phyloP scores from a whole-genome alignment of 2,888 invertebrate genomes.

The Cerceris ruficornis region DNA sequence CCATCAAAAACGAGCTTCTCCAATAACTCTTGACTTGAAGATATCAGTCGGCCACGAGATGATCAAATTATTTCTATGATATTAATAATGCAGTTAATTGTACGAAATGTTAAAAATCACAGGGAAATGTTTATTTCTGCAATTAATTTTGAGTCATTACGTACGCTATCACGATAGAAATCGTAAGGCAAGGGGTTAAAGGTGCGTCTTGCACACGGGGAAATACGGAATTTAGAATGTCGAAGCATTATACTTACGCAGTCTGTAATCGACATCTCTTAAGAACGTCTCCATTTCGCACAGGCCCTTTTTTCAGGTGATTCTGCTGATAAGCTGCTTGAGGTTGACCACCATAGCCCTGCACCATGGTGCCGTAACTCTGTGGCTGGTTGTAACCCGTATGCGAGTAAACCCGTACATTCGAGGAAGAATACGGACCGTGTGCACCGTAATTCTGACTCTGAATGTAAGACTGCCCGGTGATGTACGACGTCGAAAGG shows the following conservation, averaged over 20 bases:
- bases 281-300: conserved; percentile 86
- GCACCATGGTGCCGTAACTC: conserved; percentile 78
- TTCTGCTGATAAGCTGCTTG: conserved; percentile 81
- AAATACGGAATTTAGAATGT: background rate
- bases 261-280: conserved; percentile 87
- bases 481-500: conserved; percentile 79
- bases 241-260: conserved; percentile 83
- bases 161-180: no score
- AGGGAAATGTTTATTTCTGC: no score
- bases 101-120: no score
- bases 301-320: conserved; percentile 86
- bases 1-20: no score
- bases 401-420: conserved; percentile 75
- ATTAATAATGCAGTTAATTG: no score
- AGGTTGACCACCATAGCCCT: conserved; percentile 78
- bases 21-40: no score
- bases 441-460: conserved; percentile 76
- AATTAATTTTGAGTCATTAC: no score
- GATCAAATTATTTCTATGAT: no score
- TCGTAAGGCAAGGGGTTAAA: no score
- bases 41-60: no score
- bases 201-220: background rate
- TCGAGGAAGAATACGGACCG: conserved; percentile 71
- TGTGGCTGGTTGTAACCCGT: conserved; percentile 75
- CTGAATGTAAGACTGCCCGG: conserved; percentile 80